A percentile compares a stretch with the other conserved stretches of the same genome.
Conservation (phyloP, 2,888 invertebrate species). For the Aethes cnicana region DNA sequence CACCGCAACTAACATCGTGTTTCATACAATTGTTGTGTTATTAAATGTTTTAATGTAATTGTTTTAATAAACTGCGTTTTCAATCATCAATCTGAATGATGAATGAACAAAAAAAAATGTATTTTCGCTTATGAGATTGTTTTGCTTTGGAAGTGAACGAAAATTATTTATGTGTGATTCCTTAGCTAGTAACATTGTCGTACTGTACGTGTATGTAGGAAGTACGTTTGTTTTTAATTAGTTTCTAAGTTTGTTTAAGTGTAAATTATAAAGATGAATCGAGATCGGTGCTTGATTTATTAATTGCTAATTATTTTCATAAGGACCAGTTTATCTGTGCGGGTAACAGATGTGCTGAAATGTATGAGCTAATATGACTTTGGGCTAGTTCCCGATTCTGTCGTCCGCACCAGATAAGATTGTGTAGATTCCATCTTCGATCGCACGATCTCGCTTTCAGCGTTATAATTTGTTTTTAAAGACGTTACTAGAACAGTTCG, state of each 20-base stretch:
- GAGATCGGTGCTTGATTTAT: slow-evolving; percentile 45
- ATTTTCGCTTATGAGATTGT: slow-evolving; percentile 68
- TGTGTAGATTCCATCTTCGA: neutral
- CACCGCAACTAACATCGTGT: slow-evolving; percentile 37
- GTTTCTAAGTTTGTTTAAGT: slow-evolving; percentile 39
- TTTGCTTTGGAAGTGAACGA: slow-evolving; percentile 65
- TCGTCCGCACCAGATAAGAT: neutral
- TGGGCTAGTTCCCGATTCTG: neutral
- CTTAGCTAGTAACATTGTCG: slow-evolving; percentile 57
- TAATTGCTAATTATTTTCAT: neutral
- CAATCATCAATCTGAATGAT: slow-evolving; percentile 56
- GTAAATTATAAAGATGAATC: slow-evolving; percentile 40
- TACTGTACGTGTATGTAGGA: slow-evolving; percentile 65
- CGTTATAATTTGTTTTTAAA: slow-evolving; percentile 37
- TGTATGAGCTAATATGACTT: neutral
- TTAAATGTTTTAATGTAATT: slow-evolving; percentile 72
- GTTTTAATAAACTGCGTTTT: slow-evolving; percentile 69
- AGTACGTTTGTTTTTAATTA: slow-evolving; percentile 46
- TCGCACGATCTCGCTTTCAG: slow-evolving; percentile 13
- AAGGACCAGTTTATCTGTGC: neutral
- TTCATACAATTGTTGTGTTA: slow-evolving; percentile 70
- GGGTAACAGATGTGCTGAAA: neutral
- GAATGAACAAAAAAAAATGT: slow-evolving; percentile 44
- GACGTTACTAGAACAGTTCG: slow-evolving; percentile 53
- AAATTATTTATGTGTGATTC: slow-evolving; percentile 81